Conservation (phyloP, 2,888 invertebrate species). For the Leptopilina myrica region DNA sequence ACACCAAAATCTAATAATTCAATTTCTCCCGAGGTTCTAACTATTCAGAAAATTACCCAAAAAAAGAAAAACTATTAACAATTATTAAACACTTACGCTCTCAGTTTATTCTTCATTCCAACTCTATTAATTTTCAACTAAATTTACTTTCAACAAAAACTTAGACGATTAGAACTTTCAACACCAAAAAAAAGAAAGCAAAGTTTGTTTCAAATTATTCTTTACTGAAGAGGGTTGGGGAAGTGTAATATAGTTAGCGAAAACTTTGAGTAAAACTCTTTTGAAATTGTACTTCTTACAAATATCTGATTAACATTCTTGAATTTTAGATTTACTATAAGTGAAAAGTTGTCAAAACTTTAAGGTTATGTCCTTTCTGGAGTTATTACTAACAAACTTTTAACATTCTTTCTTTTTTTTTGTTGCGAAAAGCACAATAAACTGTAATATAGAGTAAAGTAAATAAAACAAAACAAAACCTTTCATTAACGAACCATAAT, state of each 20-base stretch:
- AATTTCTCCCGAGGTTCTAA: neutral
- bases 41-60: neutral
- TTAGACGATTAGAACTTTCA: neutral
- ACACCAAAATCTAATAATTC: slow-evolving; percentile 17
- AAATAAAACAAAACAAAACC: no score
- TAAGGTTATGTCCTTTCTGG: neutral
- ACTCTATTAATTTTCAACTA: neutral
- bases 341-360: neutral
- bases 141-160: neutral
- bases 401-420: neutral
- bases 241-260: neutral
- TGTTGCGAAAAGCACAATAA: no score
- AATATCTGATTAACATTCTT: slow-evolving; percentile 9
- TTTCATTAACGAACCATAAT: neutral
- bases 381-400: neutral
- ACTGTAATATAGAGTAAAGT: no score
- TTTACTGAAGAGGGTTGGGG: neutral
- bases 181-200: neutral
- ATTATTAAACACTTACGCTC: no score
- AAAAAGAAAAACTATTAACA: neutral
- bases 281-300: slow-evolving; percentile 12
- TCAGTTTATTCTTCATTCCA: neutral
- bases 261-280: slow-evolving; percentile 6
- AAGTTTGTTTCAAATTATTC: slow-evolving; percentile 14
- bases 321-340: slow-evolving; percentile 8